phyloP scores from a whole-genome alignment of 2,888 invertebrate genomes.

The Agrochola lota region DNA sequence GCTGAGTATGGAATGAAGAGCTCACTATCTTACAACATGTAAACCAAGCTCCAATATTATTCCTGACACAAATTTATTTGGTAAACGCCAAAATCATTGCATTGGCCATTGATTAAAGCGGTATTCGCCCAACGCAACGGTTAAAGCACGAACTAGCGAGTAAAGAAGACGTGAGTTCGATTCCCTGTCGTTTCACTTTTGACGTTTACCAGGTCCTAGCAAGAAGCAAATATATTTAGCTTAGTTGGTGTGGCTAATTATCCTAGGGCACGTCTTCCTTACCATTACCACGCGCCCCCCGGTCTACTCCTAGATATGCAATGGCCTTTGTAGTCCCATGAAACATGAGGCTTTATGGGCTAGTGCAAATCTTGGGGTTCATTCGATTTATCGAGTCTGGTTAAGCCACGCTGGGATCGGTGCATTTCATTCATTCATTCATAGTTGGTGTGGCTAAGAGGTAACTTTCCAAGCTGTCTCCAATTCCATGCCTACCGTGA shows the following conservation, averaged over 20 bases:
- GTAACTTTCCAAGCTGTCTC: not conserved
- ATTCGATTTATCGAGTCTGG: too few relatives aligned
- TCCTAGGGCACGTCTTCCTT: too few relatives aligned
- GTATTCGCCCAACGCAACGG: not conserved
- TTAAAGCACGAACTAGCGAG: too few relatives aligned
- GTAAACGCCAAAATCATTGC: not conserved
- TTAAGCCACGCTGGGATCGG: too few relatives aligned
- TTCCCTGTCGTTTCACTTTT: not conserved
- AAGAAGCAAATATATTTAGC: not conserved
- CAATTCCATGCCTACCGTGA: not conserved
- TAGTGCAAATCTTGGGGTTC: too few relatives aligned
- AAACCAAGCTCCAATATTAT: not conserved
- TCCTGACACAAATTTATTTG: not conserved
- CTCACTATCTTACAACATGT: not conserved
- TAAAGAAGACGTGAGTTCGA: not conserved
- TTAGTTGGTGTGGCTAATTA: not conserved
- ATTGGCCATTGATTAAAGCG: not conserved
- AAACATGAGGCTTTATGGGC: too few relatives aligned
- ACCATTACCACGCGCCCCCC: too few relatives aligned
- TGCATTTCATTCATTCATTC: too few relatives aligned
- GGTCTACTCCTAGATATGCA: too few relatives aligned
- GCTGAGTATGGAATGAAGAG: not conserved
- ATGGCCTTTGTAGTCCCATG: too few relatives aligned
- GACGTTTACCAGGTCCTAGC: not conserved
- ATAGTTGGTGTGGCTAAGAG: not conserved